Evolutionary conservation across 2,113 vertebrate species (phyloP), one percentile per base, ranked within the genome.

Genomic region (Astatoreochromis straeleni): DNA sequence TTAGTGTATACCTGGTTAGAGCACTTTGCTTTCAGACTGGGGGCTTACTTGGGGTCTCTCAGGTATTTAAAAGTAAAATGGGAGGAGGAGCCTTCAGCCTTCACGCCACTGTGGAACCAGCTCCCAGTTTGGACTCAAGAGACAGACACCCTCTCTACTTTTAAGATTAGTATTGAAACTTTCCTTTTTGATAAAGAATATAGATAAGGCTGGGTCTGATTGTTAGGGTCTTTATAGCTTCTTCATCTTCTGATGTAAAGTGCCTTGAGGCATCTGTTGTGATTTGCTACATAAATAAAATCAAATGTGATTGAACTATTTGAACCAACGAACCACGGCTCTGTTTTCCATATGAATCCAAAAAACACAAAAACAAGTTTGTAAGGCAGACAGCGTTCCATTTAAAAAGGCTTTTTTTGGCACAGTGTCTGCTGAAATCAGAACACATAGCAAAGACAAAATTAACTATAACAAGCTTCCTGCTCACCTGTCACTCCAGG

Each of bases 401-500:
- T 45, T 70, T 42, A 42, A 70, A 70, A 26, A 42, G 21, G 68
- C 21, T 73, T 29, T 29, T 70, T 70, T 70, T 14, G n/a, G 7
- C 63, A 42, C 12, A 70, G 38, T 70, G 38, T 24, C 12, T 26
- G 38, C 1, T 1, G 38, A 70, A 26, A 42, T 73, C 63, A 40
- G 12, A 73, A 73, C n/a, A 75, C 16, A 49, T 12, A 75, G 42
- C 24, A 19, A 11, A 7, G 70, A 78, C 24, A 49, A 78, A 78
- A 78, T 49, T 49, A 49, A 78, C 45, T 73, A 21, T 35, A 26
- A 45, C 54, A 60, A 19, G 55, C n/a, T 51, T 33, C 21, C 63
- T 73, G 82, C 97, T 95, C 89, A 99, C 98, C 94, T 96, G 95
- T 99, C 98, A 2, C 98, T 98, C 98, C 98, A 99, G 17, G 98